Evolutionary conservation across 2,113 vertebrate genomes (phyloP).

Genomic region (Rostratula benghalensis): DNA sequence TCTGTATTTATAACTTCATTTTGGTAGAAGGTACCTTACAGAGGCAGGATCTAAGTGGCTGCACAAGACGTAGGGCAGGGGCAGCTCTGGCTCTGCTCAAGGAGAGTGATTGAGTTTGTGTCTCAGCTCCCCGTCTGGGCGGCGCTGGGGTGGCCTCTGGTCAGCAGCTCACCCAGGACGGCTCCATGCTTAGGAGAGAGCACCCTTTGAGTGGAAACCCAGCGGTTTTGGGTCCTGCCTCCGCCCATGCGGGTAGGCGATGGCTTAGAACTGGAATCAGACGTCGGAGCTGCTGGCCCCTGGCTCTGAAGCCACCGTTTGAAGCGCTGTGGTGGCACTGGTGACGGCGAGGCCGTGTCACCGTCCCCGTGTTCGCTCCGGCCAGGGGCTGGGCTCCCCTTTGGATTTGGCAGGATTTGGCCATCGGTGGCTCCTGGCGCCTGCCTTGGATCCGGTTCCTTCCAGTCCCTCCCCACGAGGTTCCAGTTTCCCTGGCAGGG

Average conservation of each 20-base stretch:
- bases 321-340: not conserved
- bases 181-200: not conserved
- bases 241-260: not conserved
- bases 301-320: not conserved
- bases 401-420: not conserved
- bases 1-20: not conserved
- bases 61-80: not conserved
- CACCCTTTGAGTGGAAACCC: not conserved
- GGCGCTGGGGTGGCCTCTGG: not conserved
- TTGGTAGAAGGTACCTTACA: not conserved
- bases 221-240: not conserved
- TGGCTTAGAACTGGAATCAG: not conserved
- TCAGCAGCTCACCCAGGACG: not conserved
- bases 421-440: slow-evolving; percentile 19
- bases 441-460: not conserved
- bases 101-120: not conserved
- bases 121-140: slow-evolving; percentile 3
- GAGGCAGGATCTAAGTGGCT: not conserved
- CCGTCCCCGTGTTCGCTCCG: not conserved
- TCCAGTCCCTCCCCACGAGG: not conserved
- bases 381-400: not conserved
- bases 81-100: not conserved
- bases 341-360: not conserved
- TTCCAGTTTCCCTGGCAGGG: slow-evolving; percentile 50
- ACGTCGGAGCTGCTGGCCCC: not conserved